Evolutionary conservation across 2,113 vertebrate genomes (phyloP).

Genomic region (Baryphthengus martii): DNA sequence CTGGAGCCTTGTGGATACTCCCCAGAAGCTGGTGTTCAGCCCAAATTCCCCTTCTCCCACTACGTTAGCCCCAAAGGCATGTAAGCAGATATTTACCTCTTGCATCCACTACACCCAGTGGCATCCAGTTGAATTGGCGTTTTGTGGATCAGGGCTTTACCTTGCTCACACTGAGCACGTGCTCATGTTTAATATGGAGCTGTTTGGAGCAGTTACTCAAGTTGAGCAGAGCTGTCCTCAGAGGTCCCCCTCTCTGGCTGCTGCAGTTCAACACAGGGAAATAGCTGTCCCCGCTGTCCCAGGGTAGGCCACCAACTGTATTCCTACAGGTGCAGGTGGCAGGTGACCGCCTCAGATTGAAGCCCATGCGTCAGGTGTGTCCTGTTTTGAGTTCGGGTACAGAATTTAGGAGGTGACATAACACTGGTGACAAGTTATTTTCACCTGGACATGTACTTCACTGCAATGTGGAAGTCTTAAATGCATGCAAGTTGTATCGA

Average conservation of each 20-base stretch:
- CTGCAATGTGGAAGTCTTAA: background rate
- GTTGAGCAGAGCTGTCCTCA: background rate
- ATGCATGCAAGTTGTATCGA: rapidly evolving
- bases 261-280: background rate
- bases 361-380: rapidly evolving
- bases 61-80: background rate
- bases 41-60: background rate
- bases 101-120: background rate
- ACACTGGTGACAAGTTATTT: background rate
- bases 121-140: background rate
- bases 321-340: rapidly evolving
- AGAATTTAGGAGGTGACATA: background rate
- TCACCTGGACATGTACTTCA: rapidly evolving
- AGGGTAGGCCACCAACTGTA: rapidly evolving
- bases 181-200: background rate
- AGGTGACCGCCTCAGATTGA: background rate
- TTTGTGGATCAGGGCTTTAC: background rate
- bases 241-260: background rate
- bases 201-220: background rate
- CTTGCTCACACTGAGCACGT: background rate
- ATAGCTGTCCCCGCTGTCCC: rapidly evolving
- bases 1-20: background rate
- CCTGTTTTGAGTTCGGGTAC: background rate
- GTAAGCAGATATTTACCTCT: background rate
- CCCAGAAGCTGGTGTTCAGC: background rate